Evolutionary conservation across 1,140 invertebrate genomes (phyloP), one percentile per base, ranked within the genome.

Genomic region (Melanaphis sacchari): DNA sequence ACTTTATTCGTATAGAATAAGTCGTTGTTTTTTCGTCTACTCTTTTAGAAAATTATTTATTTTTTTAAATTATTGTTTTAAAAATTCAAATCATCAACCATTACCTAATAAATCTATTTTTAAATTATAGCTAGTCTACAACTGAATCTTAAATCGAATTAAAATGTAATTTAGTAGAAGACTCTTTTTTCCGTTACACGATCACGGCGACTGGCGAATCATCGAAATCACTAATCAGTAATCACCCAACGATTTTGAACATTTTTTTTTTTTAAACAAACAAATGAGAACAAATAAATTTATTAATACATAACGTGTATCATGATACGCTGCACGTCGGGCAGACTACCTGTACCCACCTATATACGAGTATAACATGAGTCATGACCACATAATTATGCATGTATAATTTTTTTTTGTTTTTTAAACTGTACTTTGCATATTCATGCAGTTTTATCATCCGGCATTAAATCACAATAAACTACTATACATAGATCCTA

Each of bases 371-470:
- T n/a, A n/a, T n/a, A n/a, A n/a, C n/a, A n/a, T n/a, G n/a, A n/a
- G n/a, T n/a, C n/a, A 76, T 18, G 31, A 15, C 31, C 15, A 21
- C n/a, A 49, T 49, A 49, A 76, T 76, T 76, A 76, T 76, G 5
- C 59, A n/a, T 6, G 31, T 76, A n/a, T 76, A 15, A 15, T 66
- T 66, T n/a, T 59, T 76, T 76, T 66, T 76, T n/a, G n/a, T n/a
- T 85, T 85, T 84, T 85, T 85, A 26, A 85, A 85, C 24, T 85
- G 4, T 41, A 85, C 24, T 85, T 43, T 85, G 40, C 40, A 85
- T 85, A 85, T 85, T 85, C 82, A 85, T 85, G 21, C 24, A 43
- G 36, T 31, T 41, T 85, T 85, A 85, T 40, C 82, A 24, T 82
- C 40, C 24, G 22, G 40, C 38, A 85, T 85, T 84, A 85, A 85